Conservation (phyloP, 2,888 invertebrate species). For the Orthosia gothica region DNA sequence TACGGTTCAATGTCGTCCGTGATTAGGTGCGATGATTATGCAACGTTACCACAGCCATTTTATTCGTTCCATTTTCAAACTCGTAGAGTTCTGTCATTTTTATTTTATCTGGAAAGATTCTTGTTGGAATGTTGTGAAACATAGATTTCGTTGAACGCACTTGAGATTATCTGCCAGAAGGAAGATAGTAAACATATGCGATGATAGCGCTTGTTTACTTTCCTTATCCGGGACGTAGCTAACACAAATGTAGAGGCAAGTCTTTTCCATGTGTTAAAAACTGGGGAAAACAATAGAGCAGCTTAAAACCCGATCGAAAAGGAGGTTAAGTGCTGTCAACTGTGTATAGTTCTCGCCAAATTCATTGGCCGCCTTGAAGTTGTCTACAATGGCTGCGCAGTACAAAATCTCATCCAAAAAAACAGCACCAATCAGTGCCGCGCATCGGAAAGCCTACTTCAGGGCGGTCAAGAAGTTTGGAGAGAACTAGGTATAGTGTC, state of each 20-base stretch:
- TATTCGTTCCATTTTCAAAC: constrained; percentile 45
- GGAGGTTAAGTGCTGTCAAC: background rate
- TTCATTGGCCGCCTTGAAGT: too few relatives aligned
- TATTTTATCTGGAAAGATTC: constrained; percentile 3
- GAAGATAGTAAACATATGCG: constrained; percentile 24
- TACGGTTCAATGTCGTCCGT: constrained; percentile 66
- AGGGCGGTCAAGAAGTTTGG: too few relatives aligned
- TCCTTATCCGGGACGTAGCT: constrained; percentile 22
- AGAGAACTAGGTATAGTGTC: too few relatives aligned
- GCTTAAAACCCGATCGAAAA: background rate
- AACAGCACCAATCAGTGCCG: too few relatives aligned
- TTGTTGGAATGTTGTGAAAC: constrained; percentile 23
- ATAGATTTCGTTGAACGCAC: constrained; percentile 24
- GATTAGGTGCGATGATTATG: constrained; percentile 69
- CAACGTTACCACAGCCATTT: constrained; percentile 63
- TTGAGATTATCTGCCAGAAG: constrained; percentile 22
- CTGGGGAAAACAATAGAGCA: background rate
- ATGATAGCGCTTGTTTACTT: constrained; percentile 36
- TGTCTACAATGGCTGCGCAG: too few relatives aligned
- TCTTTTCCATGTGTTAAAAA: background rate
- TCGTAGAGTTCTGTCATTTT: constrained; percentile 2
- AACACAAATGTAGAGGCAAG: background rate
- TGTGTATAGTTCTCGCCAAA: background rate
- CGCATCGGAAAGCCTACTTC: too few relatives aligned
- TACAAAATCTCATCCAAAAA: too few relatives aligned